Base-by-base conservation (phyloP, 2,113 vertebrate genomes). In the Scolopax mira region DNA sequence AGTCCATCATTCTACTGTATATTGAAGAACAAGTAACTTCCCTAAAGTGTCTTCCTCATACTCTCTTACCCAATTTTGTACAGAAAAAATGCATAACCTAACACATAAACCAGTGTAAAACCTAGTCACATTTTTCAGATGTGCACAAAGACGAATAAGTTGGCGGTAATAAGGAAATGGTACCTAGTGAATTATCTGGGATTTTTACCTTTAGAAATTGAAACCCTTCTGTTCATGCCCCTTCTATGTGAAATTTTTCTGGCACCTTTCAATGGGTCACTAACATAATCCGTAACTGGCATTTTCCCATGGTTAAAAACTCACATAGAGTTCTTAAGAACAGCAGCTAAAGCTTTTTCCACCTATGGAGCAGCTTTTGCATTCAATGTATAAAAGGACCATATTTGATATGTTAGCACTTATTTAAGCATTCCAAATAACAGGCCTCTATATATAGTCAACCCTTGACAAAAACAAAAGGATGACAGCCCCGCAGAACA, bases 401-500 rank as follows among this genome's bases (percentile, higher is more conserved):
- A 37, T n/a, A 54, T 64, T 18, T 33, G 37, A 39, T 28, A 46
- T 6, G 3, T 37, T 75, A 72, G 39, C 10, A 60, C 14, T 61
- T 52, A 46, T 12, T 37, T 44, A 71, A 67, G 4, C 2, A 22
- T 37, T 79, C 3, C 2, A 55, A 85, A 66, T 12, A 70, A 35
- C 3, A 57, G 31, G 11, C 7, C 13, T 79, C 18, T 23, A 16
- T 44, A 11, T 48, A 54, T 27, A 51, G 6, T 33, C 1, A 28
- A 58, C 21, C 11, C 14, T 41, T 37, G 11, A 23, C 10, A 86
- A 25, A 6, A 0, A 0, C 51, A 23, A 6, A 0, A 0, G 1
- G 19, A 86, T 0, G 2, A 24, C 8, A 70, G 17, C 22, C 6
- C 24, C 37, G 51, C 7, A 60, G 24, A 17, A 51, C 6, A 72